These are phyloP conservation scores for Sebastes matsubarae DNA, from an alignment of 2,797 vertebrate genomes.

Conservation along the genomic window DNA sequence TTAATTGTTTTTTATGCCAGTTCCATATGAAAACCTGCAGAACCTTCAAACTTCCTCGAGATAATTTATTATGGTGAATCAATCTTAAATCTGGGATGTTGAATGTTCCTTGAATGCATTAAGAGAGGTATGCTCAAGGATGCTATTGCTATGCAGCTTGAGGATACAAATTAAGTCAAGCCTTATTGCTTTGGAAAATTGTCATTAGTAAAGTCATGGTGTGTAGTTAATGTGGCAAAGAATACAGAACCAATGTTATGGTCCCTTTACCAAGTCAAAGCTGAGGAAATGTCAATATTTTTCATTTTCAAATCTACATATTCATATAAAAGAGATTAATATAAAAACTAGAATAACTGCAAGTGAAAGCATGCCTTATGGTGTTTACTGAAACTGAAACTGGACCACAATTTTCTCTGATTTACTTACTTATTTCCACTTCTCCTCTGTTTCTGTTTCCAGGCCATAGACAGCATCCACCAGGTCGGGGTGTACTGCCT, in stretches of 20 bases:
- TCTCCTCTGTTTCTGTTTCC: conserved; percentile 20
- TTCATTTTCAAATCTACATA: background rate
- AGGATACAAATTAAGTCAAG: background rate
- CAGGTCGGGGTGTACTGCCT: conserved; percentile 96
- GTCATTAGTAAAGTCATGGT: background rate
- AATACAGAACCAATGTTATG: background rate
- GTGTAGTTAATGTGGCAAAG: background rate
- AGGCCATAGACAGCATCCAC: conserved; percentile 98
- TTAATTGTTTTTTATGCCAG: too few relatives aligned
- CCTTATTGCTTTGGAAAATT: background rate
- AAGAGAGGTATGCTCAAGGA: background rate
- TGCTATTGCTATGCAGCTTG: background rate
- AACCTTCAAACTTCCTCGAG: background rate
- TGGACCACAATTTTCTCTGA: background rate
- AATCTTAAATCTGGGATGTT: background rate
- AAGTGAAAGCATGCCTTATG: background rate
- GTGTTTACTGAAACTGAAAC: background rate
- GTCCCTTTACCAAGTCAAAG: background rate
- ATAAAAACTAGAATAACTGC: background rate
- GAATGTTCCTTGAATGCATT: background rate
- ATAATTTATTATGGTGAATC: background rate
- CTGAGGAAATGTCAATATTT: background rate
- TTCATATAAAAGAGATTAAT: background rate
- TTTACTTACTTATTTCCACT: background rate
- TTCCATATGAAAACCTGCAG: background rate